Evolutionary conservation across 2,888 invertebrate species (phyloP).

Genomic region (Zygaena filipendulae): DNA sequence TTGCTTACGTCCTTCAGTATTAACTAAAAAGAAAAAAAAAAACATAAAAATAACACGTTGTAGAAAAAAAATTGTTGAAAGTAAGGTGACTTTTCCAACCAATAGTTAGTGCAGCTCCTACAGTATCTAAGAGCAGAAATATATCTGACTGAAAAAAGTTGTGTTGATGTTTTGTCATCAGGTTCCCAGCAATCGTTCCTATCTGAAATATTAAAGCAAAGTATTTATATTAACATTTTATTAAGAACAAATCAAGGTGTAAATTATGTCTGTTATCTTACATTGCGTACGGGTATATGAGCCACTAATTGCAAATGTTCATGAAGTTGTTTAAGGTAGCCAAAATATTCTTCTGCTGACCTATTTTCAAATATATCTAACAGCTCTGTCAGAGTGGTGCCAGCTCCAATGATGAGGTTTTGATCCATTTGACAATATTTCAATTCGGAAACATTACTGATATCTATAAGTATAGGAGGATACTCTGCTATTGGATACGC

Average conservation of each 20-base stretch:
- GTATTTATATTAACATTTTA: constrained; percentile 3
- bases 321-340: constrained; percentile 67
- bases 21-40: constrained; percentile 11
- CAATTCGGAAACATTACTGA: constrained; percentile 68
- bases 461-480: constrained; percentile 68
- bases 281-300: constrained; percentile 77
- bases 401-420: constrained; percentile 64
- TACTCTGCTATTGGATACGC: constrained; percentile 37
- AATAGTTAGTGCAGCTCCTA: constrained; percentile 37
- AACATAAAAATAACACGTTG: too few relatives aligned
- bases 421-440: constrained; percentile 37
- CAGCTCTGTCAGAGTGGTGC: constrained; percentile 59
- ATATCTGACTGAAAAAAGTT: constrained; percentile 78
- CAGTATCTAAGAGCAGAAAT: constrained; percentile 57
- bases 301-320: constrained; percentile 75
- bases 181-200: constrained; percentile 76
- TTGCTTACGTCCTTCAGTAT: constrained; percentile 9
- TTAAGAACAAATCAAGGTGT: background rate
- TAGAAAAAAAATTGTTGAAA: too few relatives aligned
- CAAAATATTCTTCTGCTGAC: constrained; percentile 41
- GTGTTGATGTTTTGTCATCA: constrained; percentile 74
- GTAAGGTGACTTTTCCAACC: too few relatives aligned
- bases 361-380: constrained; percentile 45
- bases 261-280: too few relatives aligned
- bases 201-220: constrained; percentile 37